A percentile compares a stretch with the other conserved stretches of the same genome.
Conservation (phyloP, 2,113 vertebrate species). For the Epinephelus fuscoguttatus region DNA sequence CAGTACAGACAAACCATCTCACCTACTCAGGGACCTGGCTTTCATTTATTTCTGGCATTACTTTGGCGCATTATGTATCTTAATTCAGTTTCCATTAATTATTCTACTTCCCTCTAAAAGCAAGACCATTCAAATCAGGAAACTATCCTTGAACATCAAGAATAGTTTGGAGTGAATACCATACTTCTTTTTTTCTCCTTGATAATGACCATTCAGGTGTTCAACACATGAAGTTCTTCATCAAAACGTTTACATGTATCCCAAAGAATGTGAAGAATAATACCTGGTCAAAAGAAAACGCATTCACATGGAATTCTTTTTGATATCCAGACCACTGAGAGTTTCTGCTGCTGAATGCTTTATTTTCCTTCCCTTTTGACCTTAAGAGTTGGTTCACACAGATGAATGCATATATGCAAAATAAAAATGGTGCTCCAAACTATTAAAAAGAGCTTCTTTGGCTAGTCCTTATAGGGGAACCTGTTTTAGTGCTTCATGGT, state of each 20-base stretch:
- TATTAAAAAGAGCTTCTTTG: no score
- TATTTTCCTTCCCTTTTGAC: background rate
- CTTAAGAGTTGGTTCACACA: background rate
- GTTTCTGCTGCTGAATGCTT: background rate
- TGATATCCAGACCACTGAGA: background rate
- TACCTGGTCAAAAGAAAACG: background rate
- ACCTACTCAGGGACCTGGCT: background rate
- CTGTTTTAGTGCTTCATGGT: no score
- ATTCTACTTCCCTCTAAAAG: background rate
- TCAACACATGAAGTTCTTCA: background rate
- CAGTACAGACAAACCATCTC: background rate
- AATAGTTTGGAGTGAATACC: background rate
- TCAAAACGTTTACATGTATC: background rate
- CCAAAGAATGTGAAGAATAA: background rate
- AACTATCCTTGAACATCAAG: background rate
- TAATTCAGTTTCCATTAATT: background rate
- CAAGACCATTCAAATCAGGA: background rate
- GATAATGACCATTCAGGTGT: background rate
- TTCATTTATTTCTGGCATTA: background rate
- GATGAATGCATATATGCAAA: background rate
- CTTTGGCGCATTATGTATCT: background rate
- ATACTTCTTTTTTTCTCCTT: background rate
- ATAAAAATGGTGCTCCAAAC: no score
- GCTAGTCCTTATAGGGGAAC: no score
- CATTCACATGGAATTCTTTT: no score